Base-by-base conservation (phyloP, 2,888 invertebrate species). In the Morinoia aosen region DNA sequence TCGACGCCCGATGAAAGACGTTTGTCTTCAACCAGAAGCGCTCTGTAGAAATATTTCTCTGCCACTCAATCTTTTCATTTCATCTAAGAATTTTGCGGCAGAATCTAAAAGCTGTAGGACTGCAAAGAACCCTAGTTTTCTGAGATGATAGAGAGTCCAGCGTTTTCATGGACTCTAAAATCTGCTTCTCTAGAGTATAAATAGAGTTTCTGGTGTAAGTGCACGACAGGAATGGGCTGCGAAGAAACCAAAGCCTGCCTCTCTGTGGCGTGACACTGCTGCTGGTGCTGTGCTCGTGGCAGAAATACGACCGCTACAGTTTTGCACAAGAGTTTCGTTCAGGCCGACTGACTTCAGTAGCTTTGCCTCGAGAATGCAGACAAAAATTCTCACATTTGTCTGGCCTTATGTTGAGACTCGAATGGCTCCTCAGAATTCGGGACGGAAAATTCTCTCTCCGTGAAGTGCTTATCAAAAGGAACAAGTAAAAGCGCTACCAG, bases 1-100 rank as follows among this genome's bases (percentile, higher is more conserved):
- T 33, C 90, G 40, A 40, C 90, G 90, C 48, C 40, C 90, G 90
- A 90, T 90, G 90, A 90, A 90, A 90, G 90, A 90, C 90, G 90
- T 90, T 90, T 90, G 90, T 90, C 90, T 90, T 90, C 40, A 39
- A 40, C 39, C 90, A 90, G 90, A 90, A 12, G 64, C 14, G 40
- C 40, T 76, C 90, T 40, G 16, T 14, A 48, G 40, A 90, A 90
- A 40, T 90, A 40, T 90, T 90, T 48, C 48, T 10, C 90, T 40
- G 40, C 40, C 90, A 90, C 90, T 40, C 40, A 90, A 90, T 39
- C 90, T 90, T 90, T 76, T 90, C 39, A 90, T 90, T 90, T 90
- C 90, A 39, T 90, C 90, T 40, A 25, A 33, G 19, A 48, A 40
- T 90, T 90, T 39, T 90, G 90, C 90, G 90, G 48, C 39, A 12